A percentile compares a stretch with the other conserved stretches of the same genome.
These are phyloP conservation scores for Nomada lathburiana DNA, from an alignment of 2,888 invertebrate genomes.

Conservation along the genomic window DNA sequence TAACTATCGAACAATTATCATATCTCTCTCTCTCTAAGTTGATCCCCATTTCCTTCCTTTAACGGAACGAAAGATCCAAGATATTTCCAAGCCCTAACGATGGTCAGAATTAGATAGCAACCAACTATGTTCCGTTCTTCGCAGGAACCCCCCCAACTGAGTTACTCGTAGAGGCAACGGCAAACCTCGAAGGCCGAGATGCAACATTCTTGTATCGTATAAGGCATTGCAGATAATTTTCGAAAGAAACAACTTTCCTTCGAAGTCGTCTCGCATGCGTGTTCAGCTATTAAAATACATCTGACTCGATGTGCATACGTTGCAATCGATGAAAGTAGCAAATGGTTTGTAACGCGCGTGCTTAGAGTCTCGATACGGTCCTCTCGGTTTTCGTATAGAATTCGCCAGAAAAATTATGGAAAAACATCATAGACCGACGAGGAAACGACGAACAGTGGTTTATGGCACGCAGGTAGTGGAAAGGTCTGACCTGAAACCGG, in stretches of 20 bases:
- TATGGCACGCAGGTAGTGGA: no score
- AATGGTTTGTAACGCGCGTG: conserved; percentile 71
- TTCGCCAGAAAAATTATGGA: no score
- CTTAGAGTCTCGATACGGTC: not conserved
- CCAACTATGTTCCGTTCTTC: no score
- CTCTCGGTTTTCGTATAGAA: not conserved
- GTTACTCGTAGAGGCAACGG: not conserved
- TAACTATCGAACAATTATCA: not conserved
- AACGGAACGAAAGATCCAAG: no score
- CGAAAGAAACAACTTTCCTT: not conserved
- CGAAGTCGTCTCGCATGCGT: not conserved
- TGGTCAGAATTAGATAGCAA: no score
- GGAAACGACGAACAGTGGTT: no score
- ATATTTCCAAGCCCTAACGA: no score
- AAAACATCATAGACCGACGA: no score
- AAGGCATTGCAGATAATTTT: not conserved
- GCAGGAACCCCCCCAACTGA: not conserved
- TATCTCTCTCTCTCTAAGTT: no score
- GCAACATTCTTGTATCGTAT: not conserved
- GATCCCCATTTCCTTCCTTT: no score
- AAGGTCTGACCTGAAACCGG: not conserved
- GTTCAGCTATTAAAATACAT: not conserved
- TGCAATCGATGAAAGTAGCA: conserved; percentile 46
- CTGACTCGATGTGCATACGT: not conserved
- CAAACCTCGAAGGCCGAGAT: not conserved